Conservation (phyloP, 92 coral and sea anemone species). For the Hydrozoanthus gracilis region DNA sequence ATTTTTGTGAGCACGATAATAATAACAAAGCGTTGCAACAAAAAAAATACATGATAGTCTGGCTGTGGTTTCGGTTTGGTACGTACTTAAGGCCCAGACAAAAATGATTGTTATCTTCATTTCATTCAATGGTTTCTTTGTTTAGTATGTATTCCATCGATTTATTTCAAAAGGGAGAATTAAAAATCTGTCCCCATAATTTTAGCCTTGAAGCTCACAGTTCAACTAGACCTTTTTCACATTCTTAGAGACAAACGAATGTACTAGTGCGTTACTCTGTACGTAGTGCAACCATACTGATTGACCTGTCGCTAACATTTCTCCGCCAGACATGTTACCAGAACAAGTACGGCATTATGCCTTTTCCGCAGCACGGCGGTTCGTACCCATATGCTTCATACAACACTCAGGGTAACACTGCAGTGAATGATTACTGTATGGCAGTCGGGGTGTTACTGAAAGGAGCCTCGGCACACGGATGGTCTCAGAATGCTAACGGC, state of each 20-base stretch:
- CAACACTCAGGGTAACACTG: slow-evolving; percentile 65
- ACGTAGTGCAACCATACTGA: neutral
- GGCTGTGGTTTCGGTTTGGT: too few relatives aligned
- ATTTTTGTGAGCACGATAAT: too few relatives aligned
- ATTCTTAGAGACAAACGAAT: neutral
- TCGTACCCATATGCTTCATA: slow-evolving; percentile 76
- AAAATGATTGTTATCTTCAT: too few relatives aligned
- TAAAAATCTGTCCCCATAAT: too few relatives aligned
- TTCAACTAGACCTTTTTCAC: neutral
- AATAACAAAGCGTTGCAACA: too few relatives aligned
- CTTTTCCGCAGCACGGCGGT: slow-evolving; percentile 69
- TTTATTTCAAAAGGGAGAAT: too few relatives aligned
- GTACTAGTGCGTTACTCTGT: neutral
- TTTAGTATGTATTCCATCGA: too few relatives aligned
- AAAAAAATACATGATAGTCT: too few relatives aligned
- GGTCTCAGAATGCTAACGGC: slow-evolving; percentile 83
- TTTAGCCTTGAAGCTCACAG: neutral
- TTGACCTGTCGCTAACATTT: neutral
- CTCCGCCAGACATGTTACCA: slow-evolving; percentile 71
- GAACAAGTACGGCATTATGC: slow-evolving; percentile 83
- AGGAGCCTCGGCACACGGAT: slow-evolving; percentile 78
- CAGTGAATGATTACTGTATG: slow-evolving; percentile 75
- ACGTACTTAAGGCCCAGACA: too few relatives aligned
- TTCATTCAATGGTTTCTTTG: too few relatives aligned
- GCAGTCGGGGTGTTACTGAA: slow-evolving; percentile 74